Evolutionary conservation across 2,888 invertebrate genomes (phyloP).

Genomic region (Aphidoletes aphidimyza): DNA sequence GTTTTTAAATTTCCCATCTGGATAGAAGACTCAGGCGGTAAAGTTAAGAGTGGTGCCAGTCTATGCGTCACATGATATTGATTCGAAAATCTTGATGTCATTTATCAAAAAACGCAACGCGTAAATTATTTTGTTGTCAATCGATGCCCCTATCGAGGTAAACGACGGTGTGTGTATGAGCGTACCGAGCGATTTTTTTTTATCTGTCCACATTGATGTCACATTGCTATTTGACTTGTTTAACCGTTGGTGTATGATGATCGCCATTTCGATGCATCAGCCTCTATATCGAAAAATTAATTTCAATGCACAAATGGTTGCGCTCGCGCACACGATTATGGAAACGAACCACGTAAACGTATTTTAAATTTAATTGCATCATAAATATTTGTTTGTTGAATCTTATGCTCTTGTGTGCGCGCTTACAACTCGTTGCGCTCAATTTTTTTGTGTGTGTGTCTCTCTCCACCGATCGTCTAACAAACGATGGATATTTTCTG

Average conservation of each 20-base stretch:
- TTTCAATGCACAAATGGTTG: conserved; percentile 37
- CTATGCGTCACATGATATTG: not conserved
- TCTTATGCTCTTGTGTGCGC: conserved; percentile 13
- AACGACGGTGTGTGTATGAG: not conserved
- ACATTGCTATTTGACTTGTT: not conserved
- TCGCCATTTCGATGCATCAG: not conserved
- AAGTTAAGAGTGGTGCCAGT: too few species aligned
- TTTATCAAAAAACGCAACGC: conserved; percentile 27
- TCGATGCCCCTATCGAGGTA: not conserved
- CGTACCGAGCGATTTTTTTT: not conserved
- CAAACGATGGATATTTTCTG: not conserved
- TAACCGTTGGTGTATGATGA: not conserved
- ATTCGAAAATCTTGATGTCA: not conserved
- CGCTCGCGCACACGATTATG: not conserved
- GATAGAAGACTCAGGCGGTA: too few species aligned
- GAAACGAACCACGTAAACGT: conserved; percentile 49
- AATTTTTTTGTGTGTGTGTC: not conserved
- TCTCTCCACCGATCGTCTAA: not conserved
- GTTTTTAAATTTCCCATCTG: not conserved
- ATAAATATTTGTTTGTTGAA: conserved; percentile 43
- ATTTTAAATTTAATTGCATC: conserved; percentile 51
- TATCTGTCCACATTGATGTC: not conserved
- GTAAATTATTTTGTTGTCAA: conserved; percentile 42
- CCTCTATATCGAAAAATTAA: not conserved
- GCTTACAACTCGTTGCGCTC: not conserved